Evolutionary conservation across 2,113 vertebrate genomes (phyloP).

Genomic region (Pelodiscus sinensis): DNA sequence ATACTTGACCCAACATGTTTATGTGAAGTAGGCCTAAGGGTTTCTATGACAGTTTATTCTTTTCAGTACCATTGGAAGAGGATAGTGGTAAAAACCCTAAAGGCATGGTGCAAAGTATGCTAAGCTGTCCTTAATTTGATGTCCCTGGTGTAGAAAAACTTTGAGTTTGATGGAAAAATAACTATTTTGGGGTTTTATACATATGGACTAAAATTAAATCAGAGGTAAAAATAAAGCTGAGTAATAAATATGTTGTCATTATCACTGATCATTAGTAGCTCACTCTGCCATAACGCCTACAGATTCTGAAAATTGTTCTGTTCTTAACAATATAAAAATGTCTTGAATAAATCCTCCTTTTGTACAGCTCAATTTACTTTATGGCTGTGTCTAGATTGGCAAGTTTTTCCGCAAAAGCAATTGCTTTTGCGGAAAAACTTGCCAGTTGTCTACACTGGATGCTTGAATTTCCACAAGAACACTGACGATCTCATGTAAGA

Average conservation of each 20-base stretch:
- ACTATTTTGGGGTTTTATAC: neutral
- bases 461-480: too few species aligned
- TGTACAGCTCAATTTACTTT: neutral
- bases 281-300: neutral
- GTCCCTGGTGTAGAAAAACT: neutral
- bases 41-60: neutral
- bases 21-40: neutral
- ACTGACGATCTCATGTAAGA: too few species aligned
- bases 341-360: neutral
- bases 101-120: neutral
- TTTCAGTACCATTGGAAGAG: neutral
- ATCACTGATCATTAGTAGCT: neutral
- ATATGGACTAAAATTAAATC: constrained; percentile 4
- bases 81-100: neutral
- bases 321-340: neutral
- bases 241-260: neutral
- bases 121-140: neutral
- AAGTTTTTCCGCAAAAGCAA: too few species aligned
- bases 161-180: neutral
- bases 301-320: neutral
- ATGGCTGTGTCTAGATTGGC: too few species aligned
- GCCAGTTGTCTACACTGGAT: too few species aligned
- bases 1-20: neutral
- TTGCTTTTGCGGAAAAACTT: too few species aligned
- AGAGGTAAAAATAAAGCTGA: neutral